A percentile compares a stretch with the other conserved stretches of the same genome.
Conservation (phyloP, 1,140 invertebrate species). For the Pseudachorutes palmiensis region DNA sequence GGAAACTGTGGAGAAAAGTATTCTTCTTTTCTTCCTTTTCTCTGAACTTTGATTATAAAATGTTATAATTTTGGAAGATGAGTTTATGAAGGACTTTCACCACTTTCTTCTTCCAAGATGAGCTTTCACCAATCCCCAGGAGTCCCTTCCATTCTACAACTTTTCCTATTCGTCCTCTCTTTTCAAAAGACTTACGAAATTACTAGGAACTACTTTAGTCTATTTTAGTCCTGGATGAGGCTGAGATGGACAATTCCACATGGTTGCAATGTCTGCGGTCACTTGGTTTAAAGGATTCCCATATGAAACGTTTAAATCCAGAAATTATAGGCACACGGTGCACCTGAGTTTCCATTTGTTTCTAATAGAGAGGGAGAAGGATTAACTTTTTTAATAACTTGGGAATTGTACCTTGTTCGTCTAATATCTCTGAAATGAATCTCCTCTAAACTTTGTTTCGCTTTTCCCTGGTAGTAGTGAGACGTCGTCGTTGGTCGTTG, state of each 20-base stretch:
- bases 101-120: background rate
- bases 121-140: background rate
- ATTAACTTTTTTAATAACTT: conserved; percentile 5
- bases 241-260: background rate
- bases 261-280: too few relatives aligned
- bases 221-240: background rate
- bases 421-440: background rate
- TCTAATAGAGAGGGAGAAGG: background rate
- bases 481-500: too few relatives aligned
- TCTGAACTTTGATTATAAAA: conserved; percentile 4
- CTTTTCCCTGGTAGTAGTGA: too few relatives aligned
- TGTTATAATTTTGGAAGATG: background rate
- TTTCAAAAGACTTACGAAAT: background rate
- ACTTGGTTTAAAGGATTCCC: too few relatives aligned
- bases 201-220: too few relatives aligned
- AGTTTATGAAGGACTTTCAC: background rate
- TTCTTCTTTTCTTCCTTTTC: background rate
- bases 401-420: background rate
- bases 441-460: too few relatives aligned
- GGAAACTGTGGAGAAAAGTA: background rate
- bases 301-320: background rate
- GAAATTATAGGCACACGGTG: background rate
- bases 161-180: too few relatives aligned
- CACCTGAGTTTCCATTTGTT: background rate
- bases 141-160: background rate